Evolutionary conservation across 2,797 vertebrate species (phyloP), one percentile per base, ranked within the genome.

Genomic region (Acipenser ruthenus): DNA sequence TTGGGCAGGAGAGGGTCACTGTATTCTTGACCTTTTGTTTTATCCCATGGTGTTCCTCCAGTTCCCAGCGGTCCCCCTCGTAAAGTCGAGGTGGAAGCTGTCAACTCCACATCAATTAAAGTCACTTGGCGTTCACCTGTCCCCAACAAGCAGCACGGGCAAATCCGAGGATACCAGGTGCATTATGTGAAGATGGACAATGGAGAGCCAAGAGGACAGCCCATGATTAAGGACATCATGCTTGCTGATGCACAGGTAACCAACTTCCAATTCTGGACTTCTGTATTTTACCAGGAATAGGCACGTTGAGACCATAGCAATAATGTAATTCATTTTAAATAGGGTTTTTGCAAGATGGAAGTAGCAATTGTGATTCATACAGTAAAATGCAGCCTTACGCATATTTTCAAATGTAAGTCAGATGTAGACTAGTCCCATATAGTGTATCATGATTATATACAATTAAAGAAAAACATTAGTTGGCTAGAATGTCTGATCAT

Each of bases 1-100:
- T 88, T 85, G 86, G 86, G 82, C 88, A 86, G 65, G 65, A 76
- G 71, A 70, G 75, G 77, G 80, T 92, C 86, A 83, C 90, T 92
- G 88, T 95, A 91, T 94, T 93, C 82, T 85, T 90, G 86, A 91
- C 87, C 78, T 80, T 89, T 85, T 91, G 81, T 95, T 95, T 90
- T 96, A 93, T 96, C 89, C 94, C 85, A 94, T 95, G 94, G 88
- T 96, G 90, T 96, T 93, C 92, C 95, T 95, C 93, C 95, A 99
- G 97, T 99, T 95, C 97, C 97, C 93, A 99, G 97, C 78, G 97
- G 97, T 91, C 96, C 97, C 86, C 97, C 97, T 98, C 97, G 97
- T 84, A 99, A 98, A 97, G 95, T 99, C 85, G 96, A 99, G 95
- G 96, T 98, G 79, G 95, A 98, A 91, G 94, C 96, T 93, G 90